Evolutionary conservation across 2,888 invertebrate species (phyloP).

Genomic region (Tubulanus polymorphus): DNA sequence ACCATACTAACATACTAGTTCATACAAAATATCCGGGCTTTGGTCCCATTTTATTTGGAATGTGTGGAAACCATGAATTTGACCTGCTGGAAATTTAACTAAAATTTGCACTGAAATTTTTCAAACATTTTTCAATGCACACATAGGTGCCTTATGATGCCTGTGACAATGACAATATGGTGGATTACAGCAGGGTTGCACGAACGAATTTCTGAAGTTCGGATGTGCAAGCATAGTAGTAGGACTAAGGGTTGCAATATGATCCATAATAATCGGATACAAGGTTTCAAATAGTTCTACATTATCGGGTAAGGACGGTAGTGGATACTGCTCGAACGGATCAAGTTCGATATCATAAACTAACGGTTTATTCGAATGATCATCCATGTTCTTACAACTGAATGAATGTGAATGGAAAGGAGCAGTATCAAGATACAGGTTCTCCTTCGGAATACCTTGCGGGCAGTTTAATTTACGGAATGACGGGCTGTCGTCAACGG

Average conservation of each 20-base stretch:
- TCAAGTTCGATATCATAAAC: slow-evolving; percentile 15
- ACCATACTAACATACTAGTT: too few relatives aligned
- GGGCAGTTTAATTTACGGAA: neutral
- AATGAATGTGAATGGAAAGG: neutral
- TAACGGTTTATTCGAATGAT: too few relatives aligned
- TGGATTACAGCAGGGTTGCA: slow-evolving; percentile 17
- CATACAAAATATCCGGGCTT: too few relatives aligned
- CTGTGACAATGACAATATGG: slow-evolving; percentile 20
- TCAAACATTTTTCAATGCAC: too few relatives aligned
- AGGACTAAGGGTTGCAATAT: neutral
- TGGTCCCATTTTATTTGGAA: too few relatives aligned
- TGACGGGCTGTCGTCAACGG: too few relatives aligned
- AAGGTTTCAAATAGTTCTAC: slow-evolving; percentile 1
- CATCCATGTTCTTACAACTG: too few relatives aligned
- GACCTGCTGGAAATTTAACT: too few relatives aligned
- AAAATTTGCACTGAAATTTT: too few relatives aligned
- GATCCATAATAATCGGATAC: slow-evolving; percentile 5
- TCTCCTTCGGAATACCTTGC: neutral
- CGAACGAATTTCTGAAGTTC: neutral
- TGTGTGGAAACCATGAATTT: too few relatives aligned
- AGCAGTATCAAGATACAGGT: neutral
- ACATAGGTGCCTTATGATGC: too few relatives aligned
- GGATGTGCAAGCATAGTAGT: neutral
- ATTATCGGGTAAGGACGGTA: slow-evolving; percentile 1
- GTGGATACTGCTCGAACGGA: slow-evolving; percentile 12